Percentiles rank a stretch among this genome's conserved stretches.
Evolutionary conservation across 2,888 invertebrate genomes (phyloP).

Genomic region (Crematogaster levior): DNA sequence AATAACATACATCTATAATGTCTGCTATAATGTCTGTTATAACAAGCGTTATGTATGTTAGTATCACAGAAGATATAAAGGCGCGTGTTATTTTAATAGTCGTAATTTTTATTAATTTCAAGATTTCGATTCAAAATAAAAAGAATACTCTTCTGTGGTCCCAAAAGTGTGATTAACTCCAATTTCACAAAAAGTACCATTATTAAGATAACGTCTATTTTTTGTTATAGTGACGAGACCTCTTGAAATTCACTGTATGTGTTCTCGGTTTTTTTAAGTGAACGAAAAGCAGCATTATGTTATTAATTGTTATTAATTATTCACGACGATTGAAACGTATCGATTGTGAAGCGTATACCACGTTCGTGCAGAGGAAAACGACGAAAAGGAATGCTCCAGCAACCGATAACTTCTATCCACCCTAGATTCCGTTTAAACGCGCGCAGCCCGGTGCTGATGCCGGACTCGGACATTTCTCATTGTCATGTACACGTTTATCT

Average conservation of each 20-base stretch:
- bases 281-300: background rate
- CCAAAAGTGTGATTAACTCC: no score
- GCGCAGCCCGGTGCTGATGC: constrained; percentile 22
- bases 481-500: constrained; percentile 76
- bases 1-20: background rate
- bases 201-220: no score
- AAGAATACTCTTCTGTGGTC: no score
- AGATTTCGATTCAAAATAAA: no score
- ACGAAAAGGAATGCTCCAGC: background rate
- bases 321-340: background rate
- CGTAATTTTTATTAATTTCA: no score
- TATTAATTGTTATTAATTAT: background rate
- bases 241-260: background rate
- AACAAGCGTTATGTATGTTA: background rate
- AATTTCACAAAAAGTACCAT: no score
- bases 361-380: background rate
- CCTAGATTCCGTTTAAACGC: constrained; percentile 10
- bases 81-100: no score
- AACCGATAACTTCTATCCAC: constrained; percentile 22
- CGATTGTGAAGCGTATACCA: background rate
- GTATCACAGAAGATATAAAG: no score
- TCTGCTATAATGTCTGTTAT: background rate
- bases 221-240: background rate
- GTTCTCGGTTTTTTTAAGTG: background rate
- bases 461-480: constrained; percentile 63